Evolutionary conservation across 1,140 invertebrate species (phyloP).

Genomic region (Steinernema feltiae): DNA sequence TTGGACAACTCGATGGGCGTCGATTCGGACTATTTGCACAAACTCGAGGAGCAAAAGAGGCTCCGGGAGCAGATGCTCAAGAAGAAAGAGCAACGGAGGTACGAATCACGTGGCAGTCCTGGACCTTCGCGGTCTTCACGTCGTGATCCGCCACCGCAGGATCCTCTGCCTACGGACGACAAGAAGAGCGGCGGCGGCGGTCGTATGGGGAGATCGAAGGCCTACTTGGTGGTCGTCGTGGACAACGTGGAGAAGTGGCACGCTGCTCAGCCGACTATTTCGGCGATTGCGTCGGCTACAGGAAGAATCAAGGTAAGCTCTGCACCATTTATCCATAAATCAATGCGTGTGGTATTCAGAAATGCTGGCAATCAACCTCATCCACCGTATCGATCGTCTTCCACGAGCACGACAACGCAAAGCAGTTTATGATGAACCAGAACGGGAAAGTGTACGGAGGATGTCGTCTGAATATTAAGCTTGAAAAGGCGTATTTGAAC

Average conservation of each 20-base stretch:
- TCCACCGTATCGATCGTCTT: not conserved
- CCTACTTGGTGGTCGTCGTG: not conserved
- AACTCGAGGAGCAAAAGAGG: not conserved
- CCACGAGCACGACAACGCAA: conserved; percentile 6
- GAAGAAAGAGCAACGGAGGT: not conserved
- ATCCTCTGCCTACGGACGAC: not conserved
- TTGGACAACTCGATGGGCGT: not conserved
- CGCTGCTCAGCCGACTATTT: not conserved
- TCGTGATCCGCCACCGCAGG: not conserved
- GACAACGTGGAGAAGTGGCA: not conserved
- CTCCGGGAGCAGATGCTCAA: not conserved
- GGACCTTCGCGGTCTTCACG: not conserved
- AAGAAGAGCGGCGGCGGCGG: no score
- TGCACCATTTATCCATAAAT: no score
- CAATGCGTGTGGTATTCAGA: not conserved
- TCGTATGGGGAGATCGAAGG: not conserved
- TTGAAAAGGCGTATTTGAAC: not conserved
- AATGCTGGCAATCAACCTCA: not conserved
- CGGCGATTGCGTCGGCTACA: conserved; percentile 1
- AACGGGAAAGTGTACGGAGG: not conserved
- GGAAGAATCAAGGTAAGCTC: conserved; percentile 5
- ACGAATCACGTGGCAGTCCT: not conserved
- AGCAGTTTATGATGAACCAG: conserved; percentile 1
- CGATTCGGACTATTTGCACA: not conserved
- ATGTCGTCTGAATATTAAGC: not conserved